Conservation (phyloP, 2,797 vertebrate species). For the Sitta carolinensis region DNA sequence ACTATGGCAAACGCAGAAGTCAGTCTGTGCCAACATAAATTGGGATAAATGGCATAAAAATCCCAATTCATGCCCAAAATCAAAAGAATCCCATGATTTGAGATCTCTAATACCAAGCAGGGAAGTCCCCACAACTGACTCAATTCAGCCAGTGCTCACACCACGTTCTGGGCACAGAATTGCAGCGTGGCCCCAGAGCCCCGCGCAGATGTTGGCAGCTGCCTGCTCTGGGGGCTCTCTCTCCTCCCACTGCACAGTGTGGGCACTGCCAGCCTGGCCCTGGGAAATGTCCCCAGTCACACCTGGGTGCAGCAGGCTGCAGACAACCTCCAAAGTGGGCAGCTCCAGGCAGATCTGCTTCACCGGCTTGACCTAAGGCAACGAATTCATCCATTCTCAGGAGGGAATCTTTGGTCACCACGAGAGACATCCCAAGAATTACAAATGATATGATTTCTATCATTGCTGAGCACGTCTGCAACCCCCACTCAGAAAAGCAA, state of each 20-base stretch:
- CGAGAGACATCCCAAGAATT: background rate
- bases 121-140: background rate
- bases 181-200: background rate
- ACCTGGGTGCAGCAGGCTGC: background rate
- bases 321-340: background rate
- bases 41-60: constrained; percentile 14
- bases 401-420: background rate
- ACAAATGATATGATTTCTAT: background rate
- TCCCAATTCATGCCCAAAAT: background rate
- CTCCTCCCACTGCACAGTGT: background rate
- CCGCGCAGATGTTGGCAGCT: background rate
- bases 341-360: background rate
- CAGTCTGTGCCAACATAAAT: background rate
- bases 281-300: background rate
- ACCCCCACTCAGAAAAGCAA: background rate
- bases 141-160: background rate
- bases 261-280: background rate
- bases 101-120: background rate
- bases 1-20: background rate
- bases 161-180: background rate
- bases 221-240: background rate
- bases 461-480: background rate
- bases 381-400: background rate
- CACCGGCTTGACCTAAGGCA: background rate
- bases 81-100: background rate